Evolutionary conservation across 2,113 vertebrate genomes (phyloP).

Genomic region (Osmerus eperlanus): DNA sequence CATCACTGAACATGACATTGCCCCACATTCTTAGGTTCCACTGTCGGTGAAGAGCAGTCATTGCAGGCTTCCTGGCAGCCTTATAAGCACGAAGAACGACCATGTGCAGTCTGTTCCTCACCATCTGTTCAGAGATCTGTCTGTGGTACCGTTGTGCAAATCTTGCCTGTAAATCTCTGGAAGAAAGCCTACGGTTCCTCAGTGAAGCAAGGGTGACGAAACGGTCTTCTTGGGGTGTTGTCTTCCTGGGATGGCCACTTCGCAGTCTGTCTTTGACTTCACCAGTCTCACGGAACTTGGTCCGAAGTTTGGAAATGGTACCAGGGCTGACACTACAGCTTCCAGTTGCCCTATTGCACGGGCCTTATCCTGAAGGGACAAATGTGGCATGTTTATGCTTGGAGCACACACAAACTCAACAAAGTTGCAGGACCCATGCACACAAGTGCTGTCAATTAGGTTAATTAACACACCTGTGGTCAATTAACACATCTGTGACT

Average conservation of each 20-base stretch:
- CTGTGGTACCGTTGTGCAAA: background rate
- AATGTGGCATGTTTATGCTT: too few relatives aligned
- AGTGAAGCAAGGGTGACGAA: slow-evolving; percentile 2
- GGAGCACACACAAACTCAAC: background rate
- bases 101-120: background rate
- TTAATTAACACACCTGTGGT: too few relatives aligned
- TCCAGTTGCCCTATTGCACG: background rate
- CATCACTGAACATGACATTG: slow-evolving; percentile 12
- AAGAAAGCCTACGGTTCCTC: background rate
- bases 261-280: background rate
- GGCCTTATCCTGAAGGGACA: slow-evolving; percentile 3
- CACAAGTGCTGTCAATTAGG: background rate
- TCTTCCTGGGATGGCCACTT: background rate
- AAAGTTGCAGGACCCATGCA: background rate
- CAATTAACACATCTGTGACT: too few relatives aligned
- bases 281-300: background rate
- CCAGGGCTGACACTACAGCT: slow-evolving; percentile 1
- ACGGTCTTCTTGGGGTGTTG: background rate
- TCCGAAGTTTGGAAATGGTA: slow-evolving; percentile 4
- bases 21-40: slow-evolving; percentile 5
- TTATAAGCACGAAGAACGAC: background rate
- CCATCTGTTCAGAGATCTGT: background rate
- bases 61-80: too few relatives aligned
- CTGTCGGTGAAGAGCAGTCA: background rate
- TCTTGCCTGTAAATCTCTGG: slow-evolving; percentile 1